Evolutionary conservation across 35 echinoderm and acorn worm species (phyloP).

Genomic region (Eucidaris tribuloides): DNA sequence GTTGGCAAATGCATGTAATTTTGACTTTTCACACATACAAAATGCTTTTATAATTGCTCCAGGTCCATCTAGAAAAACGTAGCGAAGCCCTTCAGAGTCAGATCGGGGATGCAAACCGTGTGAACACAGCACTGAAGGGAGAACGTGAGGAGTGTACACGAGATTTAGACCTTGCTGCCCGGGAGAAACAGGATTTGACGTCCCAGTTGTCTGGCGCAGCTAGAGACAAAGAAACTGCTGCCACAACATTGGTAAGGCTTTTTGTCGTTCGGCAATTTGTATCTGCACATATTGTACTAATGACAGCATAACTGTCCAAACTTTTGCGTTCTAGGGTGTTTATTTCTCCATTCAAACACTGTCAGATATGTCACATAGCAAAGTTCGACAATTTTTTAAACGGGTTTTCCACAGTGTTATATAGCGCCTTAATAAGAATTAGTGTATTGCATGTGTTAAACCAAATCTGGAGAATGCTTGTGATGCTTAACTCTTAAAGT

Average conservation of each 20-base stretch:
- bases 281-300: no score
- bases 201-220: neutral
- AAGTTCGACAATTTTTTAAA: no score
- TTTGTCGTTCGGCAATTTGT: no score
- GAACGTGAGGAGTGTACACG: neutral
- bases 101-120: constrained; percentile 43
- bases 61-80: constrained; percentile 42
- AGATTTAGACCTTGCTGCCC: neutral
- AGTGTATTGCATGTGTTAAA: no score
- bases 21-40: neutral
- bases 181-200: neutral
- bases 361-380: no score
- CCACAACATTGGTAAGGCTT: neutral
- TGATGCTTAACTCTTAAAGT: no score
- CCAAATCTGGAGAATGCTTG: no score
- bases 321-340: no score
- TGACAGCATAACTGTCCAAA: no score
- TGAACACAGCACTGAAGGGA: neutral
- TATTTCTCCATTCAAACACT: no score
- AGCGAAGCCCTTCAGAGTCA: constrained; percentile 43
- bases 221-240: neutral
- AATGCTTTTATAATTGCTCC: neutral
- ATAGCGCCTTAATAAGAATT: no score
- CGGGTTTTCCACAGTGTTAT: no score
- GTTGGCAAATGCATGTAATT: neutral